A percentile compares a stretch with the other conserved stretches of the same genome.
These are phyloP conservation scores for Xestia xanthographa DNA, from an alignment of 2,888 invertebrate genomes.

Conservation along the genomic window DNA sequence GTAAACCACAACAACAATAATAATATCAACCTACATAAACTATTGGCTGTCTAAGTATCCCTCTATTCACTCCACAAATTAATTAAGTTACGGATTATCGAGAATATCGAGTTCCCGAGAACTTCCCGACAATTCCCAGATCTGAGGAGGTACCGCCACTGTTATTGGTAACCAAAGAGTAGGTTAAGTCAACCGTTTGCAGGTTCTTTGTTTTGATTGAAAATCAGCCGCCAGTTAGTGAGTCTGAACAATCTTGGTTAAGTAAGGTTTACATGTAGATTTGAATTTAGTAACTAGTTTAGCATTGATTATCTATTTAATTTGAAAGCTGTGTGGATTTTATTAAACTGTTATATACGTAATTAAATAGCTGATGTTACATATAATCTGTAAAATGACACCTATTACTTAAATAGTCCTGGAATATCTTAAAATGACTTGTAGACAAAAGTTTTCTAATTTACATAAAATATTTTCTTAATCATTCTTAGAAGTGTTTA, in stretches of 20 bases:
- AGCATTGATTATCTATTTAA: background rate
- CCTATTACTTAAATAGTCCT: no score
- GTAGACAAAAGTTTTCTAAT: background rate
- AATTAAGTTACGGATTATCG: slow-evolving; percentile 12
- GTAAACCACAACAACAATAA: slow-evolving; percentile 2
- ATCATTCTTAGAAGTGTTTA: background rate
- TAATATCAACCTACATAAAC: background rate
- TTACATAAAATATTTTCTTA: background rate
- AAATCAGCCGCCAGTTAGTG: slow-evolving; percentile 36
- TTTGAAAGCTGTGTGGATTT: background rate
- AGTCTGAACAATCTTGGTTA: slow-evolving; percentile 31
- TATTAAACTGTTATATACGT: background rate
- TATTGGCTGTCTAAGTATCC: background rate
- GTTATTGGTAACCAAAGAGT: slow-evolving; percentile 45
- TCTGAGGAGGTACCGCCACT: background rate
- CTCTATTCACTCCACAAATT: background rate
- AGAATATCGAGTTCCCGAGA: background rate
- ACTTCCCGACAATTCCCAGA: background rate
- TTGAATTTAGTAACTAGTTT: no score
- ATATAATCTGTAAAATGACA: no score
- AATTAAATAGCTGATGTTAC: background rate
- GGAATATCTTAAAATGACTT: background rate
- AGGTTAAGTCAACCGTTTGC: slow-evolving; percentile 48
- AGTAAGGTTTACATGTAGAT: slow-evolving; percentile 37
- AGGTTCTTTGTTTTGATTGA: slow-evolving; percentile 49